Conservation (phyloP, 2,113 vertebrate genomes). For the Pedetes capensis region DNA sequence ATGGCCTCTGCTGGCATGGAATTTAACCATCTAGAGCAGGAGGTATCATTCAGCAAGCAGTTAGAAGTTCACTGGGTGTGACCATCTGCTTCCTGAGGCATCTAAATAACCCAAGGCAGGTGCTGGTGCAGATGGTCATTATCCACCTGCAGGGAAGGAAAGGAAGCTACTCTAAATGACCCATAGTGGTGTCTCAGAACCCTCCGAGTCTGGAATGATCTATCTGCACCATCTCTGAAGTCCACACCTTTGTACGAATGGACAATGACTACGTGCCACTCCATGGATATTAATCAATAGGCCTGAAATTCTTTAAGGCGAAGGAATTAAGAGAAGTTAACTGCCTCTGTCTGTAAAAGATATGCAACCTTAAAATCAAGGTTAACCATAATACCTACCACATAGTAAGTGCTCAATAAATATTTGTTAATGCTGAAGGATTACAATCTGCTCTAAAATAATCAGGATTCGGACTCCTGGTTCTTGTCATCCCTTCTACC, state of each 20-base stretch:
- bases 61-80: conserved; percentile 29
- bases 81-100: conserved; percentile 42
- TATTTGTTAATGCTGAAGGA: neutral
- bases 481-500: neutral
- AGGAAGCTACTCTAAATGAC: neutral
- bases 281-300: neutral
- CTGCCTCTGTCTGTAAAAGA: neutral
- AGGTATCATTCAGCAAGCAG: neutral
- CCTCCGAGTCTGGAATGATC: neutral
- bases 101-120: neutral
- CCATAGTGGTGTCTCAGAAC: neutral
- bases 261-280: neutral
- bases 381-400: neutral
- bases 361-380: neutral
- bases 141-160: neutral
- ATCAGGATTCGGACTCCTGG: neutral
- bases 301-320: neutral
- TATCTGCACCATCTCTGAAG: neutral
- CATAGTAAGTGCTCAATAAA: neutral
- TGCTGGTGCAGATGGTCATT: neutral
- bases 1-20: neutral
- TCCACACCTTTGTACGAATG: neutral
- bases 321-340: neutral
- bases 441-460: neutral
- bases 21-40: neutral